phyloP scores from a whole-genome alignment of 2,113 vertebrate species.

The Caranx melampygus region DNA sequence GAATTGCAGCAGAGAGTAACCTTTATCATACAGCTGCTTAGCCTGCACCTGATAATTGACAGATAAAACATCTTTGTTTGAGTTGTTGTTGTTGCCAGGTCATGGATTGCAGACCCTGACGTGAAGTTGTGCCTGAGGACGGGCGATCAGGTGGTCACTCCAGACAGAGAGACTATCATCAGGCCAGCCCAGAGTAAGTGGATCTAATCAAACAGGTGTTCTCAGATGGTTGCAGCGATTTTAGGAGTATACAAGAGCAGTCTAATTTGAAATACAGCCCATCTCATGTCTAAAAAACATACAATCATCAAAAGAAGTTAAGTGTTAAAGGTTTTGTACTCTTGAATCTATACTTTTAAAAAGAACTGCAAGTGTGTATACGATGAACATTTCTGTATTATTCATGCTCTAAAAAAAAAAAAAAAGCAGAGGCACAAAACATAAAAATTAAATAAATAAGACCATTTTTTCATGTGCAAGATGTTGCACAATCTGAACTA shows the following conservation, averaged over 20 bases:
- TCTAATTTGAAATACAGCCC: not conserved
- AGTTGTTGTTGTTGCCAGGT: not conserved
- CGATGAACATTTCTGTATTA: too few species aligned
- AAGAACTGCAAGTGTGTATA: not conserved
- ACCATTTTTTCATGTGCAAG: not conserved
- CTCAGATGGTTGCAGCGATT: not conserved
- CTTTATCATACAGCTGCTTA: not conserved
- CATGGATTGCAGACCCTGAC: not conserved
- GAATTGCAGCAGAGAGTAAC: not conserved
- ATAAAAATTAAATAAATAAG: too few species aligned
- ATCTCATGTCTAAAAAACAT: not conserved
- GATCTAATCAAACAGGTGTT: constrained; percentile 4
- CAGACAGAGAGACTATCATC: constrained; percentile 22
- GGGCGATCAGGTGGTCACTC: not conserved
- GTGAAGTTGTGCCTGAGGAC: not conserved
- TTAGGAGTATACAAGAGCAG: not conserved
- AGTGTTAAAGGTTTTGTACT: too few species aligned
- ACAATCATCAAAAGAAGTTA: not conserved
- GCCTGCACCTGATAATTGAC: not conserved
- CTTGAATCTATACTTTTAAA: not conserved
- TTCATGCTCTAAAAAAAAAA: too few species aligned
- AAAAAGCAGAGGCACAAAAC: too few species aligned
- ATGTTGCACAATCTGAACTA: too few species aligned
- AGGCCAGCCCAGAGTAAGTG: not conserved
- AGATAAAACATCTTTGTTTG: not conserved